Percentiles rank a stretch among this genome's conserved stretches.
phyloP scores from a whole-genome alignment of 2,113 vertebrate species.

The Tachysurus fulvidraco region DNA sequence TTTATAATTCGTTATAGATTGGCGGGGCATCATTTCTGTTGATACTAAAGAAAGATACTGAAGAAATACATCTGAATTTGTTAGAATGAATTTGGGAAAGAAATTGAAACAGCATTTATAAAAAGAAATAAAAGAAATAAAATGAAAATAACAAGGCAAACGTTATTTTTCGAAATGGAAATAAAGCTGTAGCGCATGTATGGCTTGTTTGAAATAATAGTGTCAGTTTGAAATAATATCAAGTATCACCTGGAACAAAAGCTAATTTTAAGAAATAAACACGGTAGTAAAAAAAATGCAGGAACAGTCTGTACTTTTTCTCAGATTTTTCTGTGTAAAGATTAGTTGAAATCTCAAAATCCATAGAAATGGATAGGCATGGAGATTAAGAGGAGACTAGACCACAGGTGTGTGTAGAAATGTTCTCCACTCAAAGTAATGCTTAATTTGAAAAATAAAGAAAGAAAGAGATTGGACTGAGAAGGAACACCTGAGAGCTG shows the following conservation, averaged over 20 bases:
- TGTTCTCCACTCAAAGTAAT: background rate
- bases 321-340: background rate
- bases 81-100: background rate
- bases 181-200: background rate
- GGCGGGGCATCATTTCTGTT: background rate
- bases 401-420: slow-evolving; percentile 7
- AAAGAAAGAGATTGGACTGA: background rate
- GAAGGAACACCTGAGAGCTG: background rate
- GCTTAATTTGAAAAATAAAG: background rate
- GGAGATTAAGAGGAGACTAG: background rate
- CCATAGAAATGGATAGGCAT: background rate
- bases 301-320: background rate
- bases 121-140: too few species aligned
- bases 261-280: background rate
- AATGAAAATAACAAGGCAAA: background rate
- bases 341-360: background rate
- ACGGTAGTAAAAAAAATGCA: background rate
- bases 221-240: background rate
- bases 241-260: background rate
- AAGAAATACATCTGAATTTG: background rate
- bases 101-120: background rate
- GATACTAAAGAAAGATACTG: too few species aligned
- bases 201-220: background rate
- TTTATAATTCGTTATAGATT: background rate
- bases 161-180: background rate